Conservation (phyloP, 2,797 vertebrate genomes). For the Dromococcyx pavoninus region DNA sequence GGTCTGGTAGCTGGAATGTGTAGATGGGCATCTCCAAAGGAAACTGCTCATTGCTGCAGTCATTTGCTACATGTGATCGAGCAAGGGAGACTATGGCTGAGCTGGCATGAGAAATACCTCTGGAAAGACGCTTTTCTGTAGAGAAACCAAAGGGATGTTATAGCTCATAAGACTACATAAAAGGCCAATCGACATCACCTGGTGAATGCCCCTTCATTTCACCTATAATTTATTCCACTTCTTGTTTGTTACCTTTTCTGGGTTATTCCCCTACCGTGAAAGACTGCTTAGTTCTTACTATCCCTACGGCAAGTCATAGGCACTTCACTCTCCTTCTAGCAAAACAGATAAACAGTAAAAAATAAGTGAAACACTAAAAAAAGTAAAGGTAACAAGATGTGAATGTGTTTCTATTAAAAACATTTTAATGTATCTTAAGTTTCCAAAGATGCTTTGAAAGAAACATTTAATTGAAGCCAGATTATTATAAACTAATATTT, state of each 20-base stretch:
- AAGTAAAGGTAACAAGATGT: neutral
- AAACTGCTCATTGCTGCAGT: conserved; percentile 93
- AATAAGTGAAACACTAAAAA: too few species aligned
- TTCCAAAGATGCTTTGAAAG: neutral
- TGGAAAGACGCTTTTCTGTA: conserved; percentile 94
- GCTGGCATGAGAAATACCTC: conserved; percentile 98
- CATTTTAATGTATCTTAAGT: neutral
- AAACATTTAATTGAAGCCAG: neutral
- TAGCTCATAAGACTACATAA: neutral
- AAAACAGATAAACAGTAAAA: neutral
- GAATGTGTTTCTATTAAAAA: neutral
- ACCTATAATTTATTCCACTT: neutral
- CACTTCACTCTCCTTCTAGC: neutral
- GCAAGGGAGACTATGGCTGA: conserved; percentile 97
- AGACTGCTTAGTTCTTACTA: neutral
- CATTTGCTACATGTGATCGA: conserved; percentile 91
- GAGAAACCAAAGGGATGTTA: neutral
- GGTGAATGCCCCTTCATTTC: neutral
- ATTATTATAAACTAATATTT: neutral
- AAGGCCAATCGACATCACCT: neutral
- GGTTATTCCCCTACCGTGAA: neutral
- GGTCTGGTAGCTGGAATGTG: conserved; percentile 98
- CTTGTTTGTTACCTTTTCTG: neutral
- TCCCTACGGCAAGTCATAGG: neutral
- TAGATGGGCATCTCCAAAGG: conserved; percentile 99